These are phyloP conservation scores for Mythimna vitellina DNA, from an alignment of 2,888 invertebrate species.

Conservation along the genomic window DNA sequence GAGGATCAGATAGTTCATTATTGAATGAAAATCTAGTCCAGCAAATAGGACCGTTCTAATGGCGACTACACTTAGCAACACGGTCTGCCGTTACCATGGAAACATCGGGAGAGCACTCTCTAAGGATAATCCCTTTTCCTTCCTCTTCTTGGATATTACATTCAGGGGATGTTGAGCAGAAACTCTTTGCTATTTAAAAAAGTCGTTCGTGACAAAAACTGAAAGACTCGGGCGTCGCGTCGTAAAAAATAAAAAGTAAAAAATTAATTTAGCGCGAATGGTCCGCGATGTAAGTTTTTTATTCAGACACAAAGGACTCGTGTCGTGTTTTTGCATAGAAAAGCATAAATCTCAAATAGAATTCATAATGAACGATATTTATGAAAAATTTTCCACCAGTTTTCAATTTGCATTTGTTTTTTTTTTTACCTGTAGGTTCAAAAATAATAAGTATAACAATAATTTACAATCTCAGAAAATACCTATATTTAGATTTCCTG, in stretches of 20 bases:
- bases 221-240: conserved; percentile 18
- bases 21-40: conserved; percentile 1
- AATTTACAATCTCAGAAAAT: too few species aligned
- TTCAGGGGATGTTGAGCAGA: conserved; percentile 24
- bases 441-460: background rate
- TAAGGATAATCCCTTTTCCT: conserved; percentile 43
- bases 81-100: conserved; percentile 25
- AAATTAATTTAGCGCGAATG: conserved; percentile 17
- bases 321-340: conserved; percentile 11
- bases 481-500: too few species aligned
- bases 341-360: background rate
- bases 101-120: conserved; percentile 31
- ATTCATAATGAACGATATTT: background rate
- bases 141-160: conserved; percentile 28
- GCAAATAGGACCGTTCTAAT: conserved; percentile 6
- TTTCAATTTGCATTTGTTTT: background rate
- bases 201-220: conserved; percentile 32
- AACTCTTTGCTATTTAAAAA: conserved; percentile 55
- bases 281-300: conserved; percentile 24
- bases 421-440: background rate
- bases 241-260: conserved; percentile 27
- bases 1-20: background rate
- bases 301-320: conserved; percentile 20
- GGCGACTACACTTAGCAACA: background rate
- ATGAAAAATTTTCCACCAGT: background rate